Evolutionary conservation across 2,888 invertebrate species (phyloP).

Genomic region (Trichogramma evanescens): DNA sequence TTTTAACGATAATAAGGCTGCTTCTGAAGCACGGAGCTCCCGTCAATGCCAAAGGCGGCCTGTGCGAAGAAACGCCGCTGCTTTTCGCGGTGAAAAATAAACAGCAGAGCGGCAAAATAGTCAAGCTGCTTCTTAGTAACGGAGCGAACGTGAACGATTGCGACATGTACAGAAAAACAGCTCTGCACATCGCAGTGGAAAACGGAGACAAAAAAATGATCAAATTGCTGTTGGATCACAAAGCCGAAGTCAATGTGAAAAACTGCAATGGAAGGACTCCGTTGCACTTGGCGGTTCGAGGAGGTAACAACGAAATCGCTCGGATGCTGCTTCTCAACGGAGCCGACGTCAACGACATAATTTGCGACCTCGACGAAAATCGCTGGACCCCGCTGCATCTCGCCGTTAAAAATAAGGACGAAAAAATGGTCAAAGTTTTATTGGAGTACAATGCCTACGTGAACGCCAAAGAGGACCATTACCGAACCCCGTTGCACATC

Average conservation of each 20-base stretch:
- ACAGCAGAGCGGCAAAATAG: conserved; percentile 14
- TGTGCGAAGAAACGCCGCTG: conserved; percentile 16
- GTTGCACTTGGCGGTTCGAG: conserved; percentile 11
- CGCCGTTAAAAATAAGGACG: conserved; percentile 18
- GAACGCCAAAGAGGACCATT: conserved; percentile 17
- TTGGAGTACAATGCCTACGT: conserved; percentile 12
- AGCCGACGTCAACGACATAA: conserved; percentile 16
- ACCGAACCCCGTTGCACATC: conserved; percentile 15
- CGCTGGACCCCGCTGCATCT: conserved; percentile 17
- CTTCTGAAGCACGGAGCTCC: conserved; percentile 16
- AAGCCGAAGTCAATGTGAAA: conserved; percentile 15
- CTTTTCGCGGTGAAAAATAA: conserved; percentile 15
- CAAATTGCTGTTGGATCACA: conserved; percentile 15
- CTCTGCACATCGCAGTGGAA: conserved; percentile 17
- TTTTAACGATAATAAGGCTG: conserved; percentile 13
- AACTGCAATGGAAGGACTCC: conserved; percentile 16
- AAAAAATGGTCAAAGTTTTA: conserved; percentile 15
- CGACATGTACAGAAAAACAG: conserved; percentile 18
- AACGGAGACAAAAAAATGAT: conserved; percentile 15
- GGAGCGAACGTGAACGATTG: conserved; percentile 17
- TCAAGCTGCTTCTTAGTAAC: conserved; percentile 13
- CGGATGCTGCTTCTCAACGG: conserved; percentile 11
- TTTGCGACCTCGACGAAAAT: conserved; percentile 16
- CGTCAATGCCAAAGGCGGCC: conserved; percentile 15
- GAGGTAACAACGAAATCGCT: conserved; percentile 11